These are phyloP conservation scores for Microcebus griseorufus DNA, from an alignment of 2,113 vertebrate genomes.

Conservation along the genomic window DNA sequence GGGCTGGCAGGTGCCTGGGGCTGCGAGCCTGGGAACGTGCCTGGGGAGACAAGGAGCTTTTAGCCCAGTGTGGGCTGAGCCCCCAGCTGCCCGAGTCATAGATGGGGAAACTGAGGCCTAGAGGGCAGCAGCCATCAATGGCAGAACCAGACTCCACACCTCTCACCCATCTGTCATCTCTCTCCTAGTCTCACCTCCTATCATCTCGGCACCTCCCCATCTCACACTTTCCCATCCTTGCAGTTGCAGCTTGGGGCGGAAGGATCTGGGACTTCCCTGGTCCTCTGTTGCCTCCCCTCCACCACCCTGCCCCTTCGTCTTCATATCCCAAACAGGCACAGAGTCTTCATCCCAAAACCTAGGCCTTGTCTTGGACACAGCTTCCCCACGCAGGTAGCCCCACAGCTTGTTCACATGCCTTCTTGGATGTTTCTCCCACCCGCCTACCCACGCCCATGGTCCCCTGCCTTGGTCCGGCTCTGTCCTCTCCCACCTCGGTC, in stretches of 20 bases:
- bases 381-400: not conserved
- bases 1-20: slow-evolving; percentile 58
- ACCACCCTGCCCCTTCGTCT: accelerated
- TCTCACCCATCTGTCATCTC: not conserved
- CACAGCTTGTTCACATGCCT: not conserved
- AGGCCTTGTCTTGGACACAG: not conserved
- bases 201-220: not conserved
- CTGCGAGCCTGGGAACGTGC: slow-evolving; percentile 30
- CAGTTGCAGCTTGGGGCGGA: not conserved
- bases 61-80: not conserved
- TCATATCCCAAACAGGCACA: not conserved
- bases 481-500: not conserved
- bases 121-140: not conserved
- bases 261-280: not conserved
- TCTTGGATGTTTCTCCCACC: not conserved
- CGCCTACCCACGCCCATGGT: not conserved
- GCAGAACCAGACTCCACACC: not conserved
- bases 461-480: not conserved
- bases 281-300: not conserved
- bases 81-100: too few species aligned
- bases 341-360: not conserved
- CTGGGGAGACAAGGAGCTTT: slow-evolving; percentile 23
- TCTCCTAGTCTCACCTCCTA: not conserved
- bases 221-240: not conserved
- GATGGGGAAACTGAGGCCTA: not conserved